Evolutionary conservation across 2,888 invertebrate species (phyloP).

Genomic region (Margaritifera margaritifera): DNA sequence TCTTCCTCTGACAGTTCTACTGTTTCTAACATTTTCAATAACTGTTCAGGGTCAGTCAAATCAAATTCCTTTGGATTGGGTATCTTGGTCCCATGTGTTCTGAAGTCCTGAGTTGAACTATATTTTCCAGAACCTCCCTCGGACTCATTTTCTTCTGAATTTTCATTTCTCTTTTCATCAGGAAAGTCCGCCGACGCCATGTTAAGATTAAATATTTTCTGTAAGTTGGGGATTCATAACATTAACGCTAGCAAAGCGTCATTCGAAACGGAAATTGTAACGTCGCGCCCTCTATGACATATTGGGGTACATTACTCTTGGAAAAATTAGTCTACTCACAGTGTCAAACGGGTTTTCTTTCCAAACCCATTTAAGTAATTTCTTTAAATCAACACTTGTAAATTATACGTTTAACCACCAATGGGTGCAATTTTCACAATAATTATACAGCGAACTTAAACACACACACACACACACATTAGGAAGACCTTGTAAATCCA

Average conservation of each 20-base stretch:
- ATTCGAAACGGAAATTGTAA: slow-evolving; percentile 44
- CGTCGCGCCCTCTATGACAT: slow-evolving; percentile 2
- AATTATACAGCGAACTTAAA: too few species aligned
- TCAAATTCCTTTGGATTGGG: slow-evolving; percentile 21
- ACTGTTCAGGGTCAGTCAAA: slow-evolving; percentile 47
- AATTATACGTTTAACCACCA: too few species aligned
- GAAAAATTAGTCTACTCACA: too few species aligned
- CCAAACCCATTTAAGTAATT: too few species aligned
- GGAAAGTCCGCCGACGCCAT: background rate
- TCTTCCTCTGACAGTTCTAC: slow-evolving; percentile 59
- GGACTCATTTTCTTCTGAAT: background rate
- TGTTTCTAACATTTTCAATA: slow-evolving; percentile 50
- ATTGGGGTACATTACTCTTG: too few species aligned
- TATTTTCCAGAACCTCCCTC: background rate
- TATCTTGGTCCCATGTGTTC: background rate
- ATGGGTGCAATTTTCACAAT: too few species aligned
- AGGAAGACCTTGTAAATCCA: too few species aligned
- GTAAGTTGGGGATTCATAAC: too few species aligned
- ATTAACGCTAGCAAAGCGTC: slow-evolving; percentile 21
- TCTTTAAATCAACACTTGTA: too few species aligned
- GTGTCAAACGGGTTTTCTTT: too few species aligned
- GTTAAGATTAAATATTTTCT: background rate
- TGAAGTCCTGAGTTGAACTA: background rate
- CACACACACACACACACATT: too few species aligned
- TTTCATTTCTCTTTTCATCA: background rate